Evolutionary conservation across 2,113 vertebrate genomes (phyloP).

Genomic region (Passer montanus): DNA sequence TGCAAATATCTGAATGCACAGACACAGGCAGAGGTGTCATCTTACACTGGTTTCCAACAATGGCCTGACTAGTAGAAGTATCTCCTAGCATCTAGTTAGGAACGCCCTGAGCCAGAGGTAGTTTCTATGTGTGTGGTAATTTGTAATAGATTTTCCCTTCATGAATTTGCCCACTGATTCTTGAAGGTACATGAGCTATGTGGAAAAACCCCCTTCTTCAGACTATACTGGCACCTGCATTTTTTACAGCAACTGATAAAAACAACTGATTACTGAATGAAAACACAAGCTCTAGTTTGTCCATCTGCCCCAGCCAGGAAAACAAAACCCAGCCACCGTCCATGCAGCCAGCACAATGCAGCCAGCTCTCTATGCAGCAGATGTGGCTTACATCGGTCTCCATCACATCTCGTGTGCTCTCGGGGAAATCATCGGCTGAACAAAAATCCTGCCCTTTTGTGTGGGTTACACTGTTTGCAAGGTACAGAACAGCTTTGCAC

Average conservation of each 20-base stretch:
- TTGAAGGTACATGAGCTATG: neutral
- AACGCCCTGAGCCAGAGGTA: neutral
- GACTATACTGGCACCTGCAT: too few relatives aligned
- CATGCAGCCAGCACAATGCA: rapidly evolving
- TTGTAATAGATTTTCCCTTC: neutral
- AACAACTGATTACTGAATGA: neutral
- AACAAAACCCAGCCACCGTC: rapidly evolving
- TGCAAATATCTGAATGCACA: neutral
- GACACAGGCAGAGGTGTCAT: neutral
- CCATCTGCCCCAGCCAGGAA: neutral
- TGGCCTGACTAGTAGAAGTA: neutral
- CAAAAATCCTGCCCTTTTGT: neutral
- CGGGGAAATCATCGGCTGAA: neutral
- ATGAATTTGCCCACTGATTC: neutral
- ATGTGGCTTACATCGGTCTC: rapidly evolving
- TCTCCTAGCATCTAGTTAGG: neutral
- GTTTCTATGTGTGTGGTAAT: neutral
- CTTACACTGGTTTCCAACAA: neutral
- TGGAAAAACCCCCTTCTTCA: neutral
- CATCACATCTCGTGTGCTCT: rapidly evolving
- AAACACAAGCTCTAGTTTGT: neutral
- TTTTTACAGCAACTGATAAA: neutral
- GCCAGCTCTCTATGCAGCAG: rapidly evolving
- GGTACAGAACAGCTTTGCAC: neutral
- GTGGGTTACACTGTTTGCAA: neutral